Percentiles rank a stretch among this genome's conserved stretches.
Conservation (phyloP, 2,797 vertebrate species). For the Alcedo quadribrachys region DNA sequence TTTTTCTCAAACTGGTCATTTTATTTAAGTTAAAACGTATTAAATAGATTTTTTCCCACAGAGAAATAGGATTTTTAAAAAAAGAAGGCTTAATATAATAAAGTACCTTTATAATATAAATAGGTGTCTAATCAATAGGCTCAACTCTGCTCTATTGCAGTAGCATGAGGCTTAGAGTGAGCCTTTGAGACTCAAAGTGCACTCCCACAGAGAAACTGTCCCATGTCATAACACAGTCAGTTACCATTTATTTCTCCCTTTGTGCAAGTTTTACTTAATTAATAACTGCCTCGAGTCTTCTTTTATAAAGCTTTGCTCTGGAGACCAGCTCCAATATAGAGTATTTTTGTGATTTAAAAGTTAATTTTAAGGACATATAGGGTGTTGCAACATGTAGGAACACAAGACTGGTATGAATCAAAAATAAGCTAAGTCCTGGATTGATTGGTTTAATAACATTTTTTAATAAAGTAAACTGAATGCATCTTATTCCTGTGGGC, state of each 20-base stretch:
- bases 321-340: background rate
- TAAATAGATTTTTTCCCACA: background rate
- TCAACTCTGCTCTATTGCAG: background rate
- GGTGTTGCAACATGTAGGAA: background rate
- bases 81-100: background rate
- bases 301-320: background rate
- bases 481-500: background rate
- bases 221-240: background rate
- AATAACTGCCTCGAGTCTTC: background rate
- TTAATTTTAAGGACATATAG: conserved; percentile 6
- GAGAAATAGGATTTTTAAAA: background rate
- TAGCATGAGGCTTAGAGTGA: background rate
- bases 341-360: conserved; percentile 25
- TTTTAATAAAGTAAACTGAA: conserved; percentile 26
- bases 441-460: conserved; percentile 57
- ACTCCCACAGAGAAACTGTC: background rate
- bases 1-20: conserved; percentile 47
- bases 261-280: background rate
- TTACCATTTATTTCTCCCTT: background rate
- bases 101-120: background rate
- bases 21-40: conserved; percentile 44
- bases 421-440: background rate
- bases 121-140: background rate
- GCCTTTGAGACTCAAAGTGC: background rate
- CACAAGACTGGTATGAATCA: background rate